Evolutionary conservation across 2,888 invertebrate species (phyloP).

Genomic region (Agapetus fuscipes): DNA sequence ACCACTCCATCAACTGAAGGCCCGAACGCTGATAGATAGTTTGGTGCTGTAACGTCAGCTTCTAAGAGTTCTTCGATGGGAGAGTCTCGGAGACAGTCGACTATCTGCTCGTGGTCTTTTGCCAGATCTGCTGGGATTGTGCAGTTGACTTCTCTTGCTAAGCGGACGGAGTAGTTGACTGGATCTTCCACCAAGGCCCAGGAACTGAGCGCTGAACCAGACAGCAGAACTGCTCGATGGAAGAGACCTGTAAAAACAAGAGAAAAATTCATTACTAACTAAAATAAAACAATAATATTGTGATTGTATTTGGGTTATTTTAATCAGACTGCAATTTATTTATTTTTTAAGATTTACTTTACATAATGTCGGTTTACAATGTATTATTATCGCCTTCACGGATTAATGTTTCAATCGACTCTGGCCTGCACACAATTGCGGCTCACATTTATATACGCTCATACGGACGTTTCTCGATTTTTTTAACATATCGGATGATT

Average conservation of each 20-base stretch:
- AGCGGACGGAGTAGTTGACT: slow-evolving; percentile 67
- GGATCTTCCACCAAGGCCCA: slow-evolving; percentile 88
- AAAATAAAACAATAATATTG: too few relatives aligned
- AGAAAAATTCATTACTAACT: slow-evolving; percentile 5
- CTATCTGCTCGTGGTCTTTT: slow-evolving; percentile 74
- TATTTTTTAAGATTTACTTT: too few relatives aligned
- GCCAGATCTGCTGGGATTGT: slow-evolving; percentile 70
- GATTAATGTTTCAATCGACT: too few relatives aligned
- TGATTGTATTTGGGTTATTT: too few relatives aligned
- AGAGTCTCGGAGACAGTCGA: slow-evolving; percentile 72
- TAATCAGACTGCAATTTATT: too few relatives aligned
- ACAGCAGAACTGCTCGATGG: slow-evolving; percentile 76
- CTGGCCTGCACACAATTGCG: too few relatives aligned
- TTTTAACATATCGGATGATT: too few relatives aligned
- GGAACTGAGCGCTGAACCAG: slow-evolving; percentile 79
- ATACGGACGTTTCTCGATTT: too few relatives aligned
- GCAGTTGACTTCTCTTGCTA: slow-evolving; percentile 76
- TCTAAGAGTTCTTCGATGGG: slow-evolving; percentile 63
- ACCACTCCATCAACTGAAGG: slow-evolving; percentile 93
- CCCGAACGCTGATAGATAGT: slow-evolving; percentile 80
- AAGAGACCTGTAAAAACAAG: slow-evolving; percentile 59
- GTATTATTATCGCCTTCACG: too few relatives aligned
- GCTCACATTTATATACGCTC: too few relatives aligned
- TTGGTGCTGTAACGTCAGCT: slow-evolving; percentile 69
- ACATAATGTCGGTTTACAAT: too few relatives aligned